Evolutionary conservation across 2,888 invertebrate species (phyloP).

Genomic region (Epistrophe grossulariae): DNA sequence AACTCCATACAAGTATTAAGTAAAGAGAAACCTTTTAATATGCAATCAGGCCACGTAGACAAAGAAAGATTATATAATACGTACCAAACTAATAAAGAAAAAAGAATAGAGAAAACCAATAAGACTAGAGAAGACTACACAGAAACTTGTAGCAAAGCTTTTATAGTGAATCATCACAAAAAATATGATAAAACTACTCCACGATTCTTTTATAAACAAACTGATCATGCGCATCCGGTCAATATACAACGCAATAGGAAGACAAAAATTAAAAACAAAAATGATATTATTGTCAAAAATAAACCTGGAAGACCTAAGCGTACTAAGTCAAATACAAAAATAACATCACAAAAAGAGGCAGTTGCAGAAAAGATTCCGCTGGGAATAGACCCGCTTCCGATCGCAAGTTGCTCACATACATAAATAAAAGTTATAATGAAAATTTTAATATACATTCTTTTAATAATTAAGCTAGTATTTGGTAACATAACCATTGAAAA

Average conservation of each 20-base stretch:
- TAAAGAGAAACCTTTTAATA: not conserved
- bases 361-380: no score
- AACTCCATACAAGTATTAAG: slow-evolving; percentile 6
- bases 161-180: not conserved
- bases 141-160: no score
- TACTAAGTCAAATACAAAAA: not conserved
- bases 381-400: no score
- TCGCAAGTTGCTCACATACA: no score
- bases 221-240: not conserved
- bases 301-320: not conserved
- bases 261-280: not conserved
- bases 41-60: not conserved
- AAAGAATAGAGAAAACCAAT: slow-evolving; percentile 4
- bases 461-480: not conserved
- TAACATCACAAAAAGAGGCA: no score
- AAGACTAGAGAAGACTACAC: not conserved
- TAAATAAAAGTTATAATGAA: not conserved
- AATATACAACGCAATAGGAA: slow-evolving; percentile 14
- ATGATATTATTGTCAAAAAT: not conserved
- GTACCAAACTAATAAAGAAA: slow-evolving; percentile 1
- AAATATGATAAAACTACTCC: not conserved
- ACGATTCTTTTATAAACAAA: not conserved
- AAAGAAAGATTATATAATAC: not conserved
- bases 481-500: not conserved
- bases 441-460: not conserved